Evolutionary conservation across 2,113 vertebrate species (phyloP), one percentile per base, ranked within the genome.

Genomic region (Syngnathus typhle): DNA sequence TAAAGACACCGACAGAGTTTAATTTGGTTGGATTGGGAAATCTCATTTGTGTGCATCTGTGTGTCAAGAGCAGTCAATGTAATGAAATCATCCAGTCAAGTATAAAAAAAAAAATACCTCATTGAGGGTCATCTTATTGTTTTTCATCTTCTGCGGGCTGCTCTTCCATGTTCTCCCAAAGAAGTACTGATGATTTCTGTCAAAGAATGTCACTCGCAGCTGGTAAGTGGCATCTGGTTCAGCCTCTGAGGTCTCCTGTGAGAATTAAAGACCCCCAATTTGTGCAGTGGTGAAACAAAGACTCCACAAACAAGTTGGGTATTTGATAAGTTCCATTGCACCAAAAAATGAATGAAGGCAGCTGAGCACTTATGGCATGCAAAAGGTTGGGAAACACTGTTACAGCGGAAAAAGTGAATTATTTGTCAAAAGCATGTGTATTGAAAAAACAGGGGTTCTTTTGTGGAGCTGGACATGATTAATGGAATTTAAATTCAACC

Each of bases 81-180:
- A 32, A 32, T 32, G 27, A 32, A 32, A 32, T 32, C 27, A 32
- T 3, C 27, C 27, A 32, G 27, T 43, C 41, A 43, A 12, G 41
- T 43, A 43, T 43, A 3, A 43, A 43, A 43, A 43, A 43, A 43
- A 12, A 43, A 3, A 43, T 87, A 98, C 96, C 96, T 99, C 93
- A 0, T 91, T 91, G 76, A 98, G 93, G 8, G 66, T 2, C 0
- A 73, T 89, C 68, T 89, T 91, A 77, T 74, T 71, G 18, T 64
- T 62, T 1, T 78, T 83, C 18, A 87, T 77, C 1, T 76, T 86
- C 74, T 83, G 84, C 4, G 54, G 6, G 0, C 64, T 0, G 32
- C 93, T 95, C 81, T 71, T 95, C 95, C 94, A 96, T 0, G 95
- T 99, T 82, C 81, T 93, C 66, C 96, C 96, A 0, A 99, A 98